phyloP scores from a whole-genome alignment of 2,113 vertebrate species.

The Callipepla californica region DNA sequence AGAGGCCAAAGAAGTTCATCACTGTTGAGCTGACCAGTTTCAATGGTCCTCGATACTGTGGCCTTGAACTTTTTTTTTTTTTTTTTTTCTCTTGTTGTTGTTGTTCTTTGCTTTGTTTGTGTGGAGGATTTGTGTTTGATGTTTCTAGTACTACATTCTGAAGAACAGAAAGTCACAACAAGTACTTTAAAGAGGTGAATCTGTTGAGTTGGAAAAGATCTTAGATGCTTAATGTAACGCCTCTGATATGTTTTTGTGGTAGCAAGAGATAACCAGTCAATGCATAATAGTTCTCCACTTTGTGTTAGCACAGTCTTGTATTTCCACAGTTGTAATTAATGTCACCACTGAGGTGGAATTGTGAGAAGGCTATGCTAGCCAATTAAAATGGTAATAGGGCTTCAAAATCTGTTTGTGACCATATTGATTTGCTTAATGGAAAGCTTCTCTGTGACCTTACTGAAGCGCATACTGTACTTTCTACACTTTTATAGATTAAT shows the following conservation, averaged over 20 bases:
- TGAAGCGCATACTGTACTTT: slow-evolving; percentile 22
- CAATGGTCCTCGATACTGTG: background rate
- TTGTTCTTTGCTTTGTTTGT: background rate
- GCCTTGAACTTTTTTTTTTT: background rate
- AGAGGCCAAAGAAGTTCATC: background rate
- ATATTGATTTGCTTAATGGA: slow-evolving; percentile 39
- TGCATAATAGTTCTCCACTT: slow-evolving; percentile 6
- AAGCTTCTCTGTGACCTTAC: slow-evolving; percentile 24
- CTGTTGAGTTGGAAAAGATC: background rate
- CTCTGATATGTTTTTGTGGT: background rate
- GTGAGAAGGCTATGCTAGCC: slow-evolving; percentile 6
- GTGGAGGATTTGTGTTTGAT: background rate
- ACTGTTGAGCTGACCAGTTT: background rate
- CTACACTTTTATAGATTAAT: slow-evolving; percentile 19
- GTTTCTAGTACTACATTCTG: background rate
- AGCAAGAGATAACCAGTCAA: background rate
- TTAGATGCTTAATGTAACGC: background rate
- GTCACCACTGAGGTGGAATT: background rate
- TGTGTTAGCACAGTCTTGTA: slow-evolving; percentile 1
- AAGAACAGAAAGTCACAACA: background rate
- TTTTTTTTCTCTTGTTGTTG: too few relatives aligned
- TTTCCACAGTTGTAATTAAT: background rate
- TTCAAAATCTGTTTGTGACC: slow-evolving; percentile 39
- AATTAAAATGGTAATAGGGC: slow-evolving; percentile 27
- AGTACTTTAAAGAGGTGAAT: background rate